These are phyloP conservation scores for Pristionchus maxplancki DNA, from an alignment of 2,888 invertebrate species.

Conservation along the genomic window DNA sequence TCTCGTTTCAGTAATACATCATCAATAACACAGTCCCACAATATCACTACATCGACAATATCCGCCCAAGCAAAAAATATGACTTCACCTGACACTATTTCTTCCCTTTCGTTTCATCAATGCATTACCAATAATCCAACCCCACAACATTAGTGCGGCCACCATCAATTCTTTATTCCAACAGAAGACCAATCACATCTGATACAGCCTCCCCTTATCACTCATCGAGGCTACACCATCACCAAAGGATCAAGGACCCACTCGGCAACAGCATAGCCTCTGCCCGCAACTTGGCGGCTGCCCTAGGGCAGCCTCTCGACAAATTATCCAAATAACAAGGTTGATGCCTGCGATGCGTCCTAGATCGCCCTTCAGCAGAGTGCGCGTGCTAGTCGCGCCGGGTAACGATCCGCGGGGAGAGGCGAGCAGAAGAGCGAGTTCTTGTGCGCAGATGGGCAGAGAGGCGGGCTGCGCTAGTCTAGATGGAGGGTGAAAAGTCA, in stretches of 20 bases:
- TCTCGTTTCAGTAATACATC: too few relatives aligned
- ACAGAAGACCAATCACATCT: too few relatives aligned
- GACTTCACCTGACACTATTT: too few relatives aligned
- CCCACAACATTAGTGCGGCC: too few relatives aligned
- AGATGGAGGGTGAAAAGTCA: background rate
- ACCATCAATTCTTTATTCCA: too few relatives aligned
- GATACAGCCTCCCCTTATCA: background rate
- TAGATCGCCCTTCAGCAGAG: background rate
- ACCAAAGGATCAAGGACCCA: background rate
- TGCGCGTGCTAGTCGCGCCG: background rate
- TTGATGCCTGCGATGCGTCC: background rate
- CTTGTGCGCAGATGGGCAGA: background rate
- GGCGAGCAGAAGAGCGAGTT: background rate
- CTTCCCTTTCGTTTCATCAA: too few relatives aligned
- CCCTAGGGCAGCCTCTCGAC: conserved; percentile 47
- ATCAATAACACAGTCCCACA: too few relatives aligned
- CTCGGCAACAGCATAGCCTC: background rate
- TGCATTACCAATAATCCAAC: too few relatives aligned
- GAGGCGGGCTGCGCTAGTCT: background rate
- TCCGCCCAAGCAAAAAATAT: too few relatives aligned
- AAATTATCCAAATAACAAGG: conserved; percentile 29
- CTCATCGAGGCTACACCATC: background rate
- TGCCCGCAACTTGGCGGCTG: background rate
- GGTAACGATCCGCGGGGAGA: background rate
- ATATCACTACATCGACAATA: too few relatives aligned